Evolutionary conservation across 2,113 vertebrate genomes (phyloP), one percentile per base, ranked within the genome.

Genomic region (Puma concolor): DNA sequence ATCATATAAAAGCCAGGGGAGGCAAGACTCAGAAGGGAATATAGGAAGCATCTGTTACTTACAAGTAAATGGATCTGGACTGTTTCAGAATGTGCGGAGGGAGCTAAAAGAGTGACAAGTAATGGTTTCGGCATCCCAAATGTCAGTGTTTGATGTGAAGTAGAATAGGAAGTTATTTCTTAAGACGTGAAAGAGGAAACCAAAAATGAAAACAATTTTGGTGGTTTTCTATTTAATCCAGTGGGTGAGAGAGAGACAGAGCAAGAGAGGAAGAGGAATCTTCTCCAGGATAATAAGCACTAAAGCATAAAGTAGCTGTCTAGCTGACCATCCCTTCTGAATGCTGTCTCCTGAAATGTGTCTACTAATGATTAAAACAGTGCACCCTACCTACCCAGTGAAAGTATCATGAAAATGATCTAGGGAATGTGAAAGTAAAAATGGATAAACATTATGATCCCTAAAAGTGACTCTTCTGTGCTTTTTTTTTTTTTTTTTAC

Each of bases 81-180:
- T 60, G 41, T 83, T 80, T 52, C 29, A 57, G 44, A 64, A 79
- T 21, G 2, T 89, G 31, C 52, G 2, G 11, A 72, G 9, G 9
- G 36, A 88, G 52, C 6, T 41, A 74, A 74, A 72, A 94, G 64
- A 79, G 44, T 57, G 82, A 60, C 29, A 89, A 11, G 48, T 48
- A 88, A 66, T 81, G 6, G 27, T 72, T 81, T 93, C 48, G 3
- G 36, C n/a, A 74, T 88, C 50, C 23, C 33, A 83, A 76, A 94
- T 87, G 80, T 48, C 63, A 87, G 33, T 4, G 63, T 91, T 82
- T 80, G 29, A 63, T 93, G 74, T 44, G n/a, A 69, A 4, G 44
- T 36, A 74, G 4, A 96, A 88, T 27, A 38, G 31, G 33, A 91
- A 74, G 2, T 36, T 91, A 79, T 85, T 94, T 93, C 48, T 88